Conservation (phyloP, 1,140 invertebrate species). For the Bicyclus anynana region DNA sequence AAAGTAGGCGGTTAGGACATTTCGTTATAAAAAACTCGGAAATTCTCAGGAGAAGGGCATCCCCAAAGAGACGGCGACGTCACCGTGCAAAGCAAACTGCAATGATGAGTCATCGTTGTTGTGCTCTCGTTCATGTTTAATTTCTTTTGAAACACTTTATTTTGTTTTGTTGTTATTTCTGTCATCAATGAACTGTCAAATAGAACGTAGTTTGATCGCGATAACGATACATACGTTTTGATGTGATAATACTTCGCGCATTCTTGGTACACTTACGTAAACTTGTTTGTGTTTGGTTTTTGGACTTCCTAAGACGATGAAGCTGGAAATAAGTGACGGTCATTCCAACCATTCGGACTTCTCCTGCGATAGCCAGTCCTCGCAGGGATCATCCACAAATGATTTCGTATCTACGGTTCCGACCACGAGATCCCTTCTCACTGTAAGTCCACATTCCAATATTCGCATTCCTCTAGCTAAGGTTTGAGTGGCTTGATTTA, state of each 20-base stretch:
- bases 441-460: constrained; percentile 42
- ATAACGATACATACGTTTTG: constrained; percentile 40
- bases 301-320: constrained; percentile 61
- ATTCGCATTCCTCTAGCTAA: background rate
- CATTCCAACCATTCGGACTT: constrained; percentile 70
- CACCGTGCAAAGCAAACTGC: constrained; percentile 53
- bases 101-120: constrained; percentile 73
- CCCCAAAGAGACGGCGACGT: constrained; percentile 68
- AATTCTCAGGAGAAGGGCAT: constrained; percentile 70
- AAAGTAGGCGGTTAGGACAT: constrained; percentile 56
- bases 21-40: constrained; percentile 40
- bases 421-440: constrained; percentile 49
- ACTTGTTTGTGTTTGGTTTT: constrained; percentile 37
- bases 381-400: constrained; percentile 68
- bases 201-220: constrained; percentile 29
- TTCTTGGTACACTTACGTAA: constrained; percentile 48
- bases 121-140: constrained; percentile 59
- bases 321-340: constrained; percentile 69
- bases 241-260: constrained; percentile 35
- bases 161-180: constrained; percentile 55
- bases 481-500: too few relatives aligned
- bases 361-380: constrained; percentile 68
- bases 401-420: constrained; percentile 57
- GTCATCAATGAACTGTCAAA: constrained; percentile 65
- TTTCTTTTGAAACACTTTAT: constrained; percentile 53